A percentile compares a stretch with the other conserved stretches of the same genome.
phyloP scores from a whole-genome alignment of 2,113 vertebrate genomes.

The Calyptommatus sinebrachiatus region DNA sequence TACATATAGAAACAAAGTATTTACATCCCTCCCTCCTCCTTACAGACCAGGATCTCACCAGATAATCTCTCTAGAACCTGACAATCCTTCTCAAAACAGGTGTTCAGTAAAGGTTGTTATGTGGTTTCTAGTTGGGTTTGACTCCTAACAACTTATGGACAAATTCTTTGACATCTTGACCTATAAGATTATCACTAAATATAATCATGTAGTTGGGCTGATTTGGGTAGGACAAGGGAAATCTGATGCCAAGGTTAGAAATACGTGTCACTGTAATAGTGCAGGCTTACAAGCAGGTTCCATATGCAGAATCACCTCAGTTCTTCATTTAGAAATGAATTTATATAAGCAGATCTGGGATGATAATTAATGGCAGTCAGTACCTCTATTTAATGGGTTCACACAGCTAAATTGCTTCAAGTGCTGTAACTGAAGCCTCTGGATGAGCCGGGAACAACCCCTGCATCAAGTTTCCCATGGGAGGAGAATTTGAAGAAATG shows the following conservation, averaged over 20 bases:
- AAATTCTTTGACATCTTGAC: too few species aligned
- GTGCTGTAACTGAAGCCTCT: background rate
- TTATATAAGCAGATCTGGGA: background rate
- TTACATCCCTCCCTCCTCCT: too few species aligned
- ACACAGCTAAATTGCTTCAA: background rate
- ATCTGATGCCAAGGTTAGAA: background rate
- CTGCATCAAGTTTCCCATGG: rapidly evolving
- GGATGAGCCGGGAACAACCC: background rate
- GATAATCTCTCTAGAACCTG: background rate
- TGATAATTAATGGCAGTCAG: background rate
- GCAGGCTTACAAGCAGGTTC: background rate
- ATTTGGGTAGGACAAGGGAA: background rate
- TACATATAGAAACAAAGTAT: too few species aligned
- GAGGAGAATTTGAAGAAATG: background rate
- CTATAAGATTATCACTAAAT: too few species aligned
- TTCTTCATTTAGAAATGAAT: conserved; percentile 55
- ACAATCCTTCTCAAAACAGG: background rate
- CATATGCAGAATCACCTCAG: conserved; percentile 13
- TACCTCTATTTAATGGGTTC: background rate
- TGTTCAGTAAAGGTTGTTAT: background rate
- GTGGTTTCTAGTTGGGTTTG: too few species aligned
- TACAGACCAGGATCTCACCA: too few species aligned
- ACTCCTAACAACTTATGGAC: too few species aligned
- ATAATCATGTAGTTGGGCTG: too few species aligned
- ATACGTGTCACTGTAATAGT: background rate